Evolutionary conservation across 1,140 invertebrate species (phyloP), one percentile per base, ranked within the genome.

Genomic region (Drosophila pectinifera): DNA sequence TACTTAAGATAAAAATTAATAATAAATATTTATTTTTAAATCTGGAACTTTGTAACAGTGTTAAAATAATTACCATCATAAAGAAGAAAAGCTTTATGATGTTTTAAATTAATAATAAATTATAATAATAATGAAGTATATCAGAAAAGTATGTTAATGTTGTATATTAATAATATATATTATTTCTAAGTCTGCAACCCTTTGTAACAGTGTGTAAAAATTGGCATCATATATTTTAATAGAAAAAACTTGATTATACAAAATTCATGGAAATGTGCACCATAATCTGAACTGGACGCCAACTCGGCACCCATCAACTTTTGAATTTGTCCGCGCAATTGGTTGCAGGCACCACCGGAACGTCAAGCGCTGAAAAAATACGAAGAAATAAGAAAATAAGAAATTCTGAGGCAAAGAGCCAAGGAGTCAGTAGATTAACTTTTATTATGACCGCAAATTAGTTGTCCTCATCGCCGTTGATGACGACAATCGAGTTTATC

Each of bases 361-460:
- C 24, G 28, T 13, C 11, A 38, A 36, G n/a, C 28, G 8, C 28
- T 26, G 24, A 26, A 20, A 18, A 51, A 4, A 3, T 16, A n/a
- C n/a, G n/a, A 31, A 51, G 26, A 24, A 70, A 57, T 24, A 6
- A n/a, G n/a, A 48, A 74, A 73, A 58, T 48, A 10, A 26, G 36
- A 41, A 64, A 56, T 70, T 36, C 20, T 56, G 34, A 24, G 49
- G 46, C 55, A 45, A 79, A 67, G 51, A 42, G 72, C 76, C 67
- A 70, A 80, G 74, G 73, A 89, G 84, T 84, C 80, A 89, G 80
- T 89, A 89, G 84, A 91, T 91, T 90, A 91, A 91, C 90, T 91
- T 90, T 91, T 91, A 91, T 91, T 91, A 91, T 91, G 82, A 90
- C 90, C 90, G 86, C 90, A 91, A 91, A 91, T 91, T 91, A 91